Evolutionary conservation across 1,140 invertebrate genomes (phyloP).

Genomic region (Oncopodura yosiiana): DNA sequence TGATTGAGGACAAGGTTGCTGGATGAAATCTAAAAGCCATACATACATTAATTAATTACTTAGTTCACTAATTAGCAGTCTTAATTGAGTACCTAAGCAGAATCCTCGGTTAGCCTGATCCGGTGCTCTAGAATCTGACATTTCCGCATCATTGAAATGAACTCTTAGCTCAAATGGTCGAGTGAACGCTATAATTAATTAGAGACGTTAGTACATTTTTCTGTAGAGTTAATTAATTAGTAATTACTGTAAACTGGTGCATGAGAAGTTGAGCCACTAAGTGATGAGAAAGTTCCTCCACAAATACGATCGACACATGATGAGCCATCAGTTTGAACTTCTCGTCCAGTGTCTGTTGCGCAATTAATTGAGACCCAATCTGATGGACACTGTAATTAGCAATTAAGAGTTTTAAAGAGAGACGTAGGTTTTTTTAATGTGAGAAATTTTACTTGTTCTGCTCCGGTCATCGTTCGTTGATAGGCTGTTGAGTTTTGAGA

Average conservation of each 20-base stretch:
- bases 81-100: conserved; percentile 1
- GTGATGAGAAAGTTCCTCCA: conserved; percentile 57
- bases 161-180: conserved; percentile 64
- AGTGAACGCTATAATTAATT: conserved; percentile 54
- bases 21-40: conserved; percentile 71
- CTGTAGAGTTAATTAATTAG: background rate
- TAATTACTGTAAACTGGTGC: conserved; percentile 56
- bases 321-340: conserved; percentile 40
- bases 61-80: background rate
- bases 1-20: conserved; percentile 56
- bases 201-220: background rate
- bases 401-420: too few species aligned
- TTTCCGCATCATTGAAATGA: conserved; percentile 64
- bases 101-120: conserved; percentile 33
- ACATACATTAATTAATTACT: conserved; percentile 48
- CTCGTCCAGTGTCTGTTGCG: conserved; percentile 51
- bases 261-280: conserved; percentile 46
- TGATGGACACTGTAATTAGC: conserved; percentile 52
- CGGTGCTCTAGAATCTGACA: conserved; percentile 50
- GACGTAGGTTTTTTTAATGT: too few species aligned
- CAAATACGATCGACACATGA: conserved; percentile 61
- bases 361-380: conserved; percentile 70
- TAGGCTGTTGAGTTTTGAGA: conserved; percentile 23
- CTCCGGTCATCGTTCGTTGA: conserved; percentile 29
- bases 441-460: too few species aligned